A percentile compares a stretch with the other conserved stretches of the same genome.
Evolutionary conservation across 2,888 invertebrate genomes (phyloP).

Genomic region (Amblyjoppa fuscipennis): DNA sequence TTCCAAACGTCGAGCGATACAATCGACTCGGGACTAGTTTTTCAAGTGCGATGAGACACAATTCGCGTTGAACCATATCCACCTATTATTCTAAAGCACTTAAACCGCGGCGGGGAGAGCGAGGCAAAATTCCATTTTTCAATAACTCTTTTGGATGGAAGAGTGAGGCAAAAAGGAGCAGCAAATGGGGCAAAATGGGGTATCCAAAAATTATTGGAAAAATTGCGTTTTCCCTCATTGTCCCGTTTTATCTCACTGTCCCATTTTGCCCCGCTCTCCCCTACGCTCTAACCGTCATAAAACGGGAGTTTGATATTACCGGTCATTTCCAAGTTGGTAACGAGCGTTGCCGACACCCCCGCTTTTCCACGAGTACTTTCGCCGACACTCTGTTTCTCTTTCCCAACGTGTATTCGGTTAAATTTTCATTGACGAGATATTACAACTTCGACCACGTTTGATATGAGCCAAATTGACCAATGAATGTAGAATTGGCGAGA

Average conservation of each 20-base stretch:
- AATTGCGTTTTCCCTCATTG: no score
- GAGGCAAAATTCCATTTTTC: no score
- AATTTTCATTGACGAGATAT: constrained; percentile 7
- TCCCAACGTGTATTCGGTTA: neutral
- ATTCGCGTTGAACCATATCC: constrained; percentile 33
- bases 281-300: constrained; percentile 31
- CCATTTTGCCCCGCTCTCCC: no score
- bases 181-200: no score
- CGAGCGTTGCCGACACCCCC: constrained; percentile 39
- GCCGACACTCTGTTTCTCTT: constrained; percentile 8
- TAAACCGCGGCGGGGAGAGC: neutral
- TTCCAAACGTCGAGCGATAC: constrained; percentile 60
- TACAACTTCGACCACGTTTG: constrained; percentile 23
- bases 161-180: no score
- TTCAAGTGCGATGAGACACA: constrained; percentile 27
- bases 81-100: constrained; percentile 31
- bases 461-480: neutral
- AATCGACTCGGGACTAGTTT: constrained; percentile 55
- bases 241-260: no score
- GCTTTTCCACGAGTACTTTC: neutral
- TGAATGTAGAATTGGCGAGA: neutral
- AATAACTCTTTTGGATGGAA: no score
- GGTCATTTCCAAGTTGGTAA: constrained; percentile 64
- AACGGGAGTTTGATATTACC: constrained; percentile 61
- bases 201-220: no score